Evolutionary conservation across 2,797 vertebrate genomes (phyloP), one percentile per base, ranked within the genome.

Genomic region (Arnoldichthys spilopterus): DNA sequence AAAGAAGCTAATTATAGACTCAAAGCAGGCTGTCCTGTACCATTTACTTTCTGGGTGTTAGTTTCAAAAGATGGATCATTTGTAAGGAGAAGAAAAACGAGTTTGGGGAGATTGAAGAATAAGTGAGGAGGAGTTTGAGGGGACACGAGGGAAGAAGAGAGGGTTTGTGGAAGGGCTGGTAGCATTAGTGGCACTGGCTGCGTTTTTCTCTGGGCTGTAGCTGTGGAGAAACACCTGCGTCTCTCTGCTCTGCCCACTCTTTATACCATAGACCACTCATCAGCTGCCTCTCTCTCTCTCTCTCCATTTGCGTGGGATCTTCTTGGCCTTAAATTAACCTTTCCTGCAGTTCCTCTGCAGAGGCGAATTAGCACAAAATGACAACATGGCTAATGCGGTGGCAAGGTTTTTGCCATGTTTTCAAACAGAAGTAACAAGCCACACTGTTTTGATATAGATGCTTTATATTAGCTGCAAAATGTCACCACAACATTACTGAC

Each of bases 301-400:
- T 26, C 66, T 37, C 37, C 54, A 53, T 18, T 68, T 76, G 76
- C 70, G 77, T 83, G 84, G 74, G 77, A 82, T 79, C 66, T 67
- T 70, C 54, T 70, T 84, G 80, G 71, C 80, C 80, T 82, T 84
- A 80, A 82, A 82, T 84, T 76, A 85, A 82, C 79, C 84, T 85
- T 83, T 77, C 67, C 71, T 15, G 70, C 77, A 76, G 77, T 58
- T 81, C 63, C 45, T 79, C 81, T 79, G 74, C 69, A 54, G 63
- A 81, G 61, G 75, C 66, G 74, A 82, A 85, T 82, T 79, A 83
- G 69, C 64, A 28, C 73, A 28, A 51, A 58, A 54, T 83, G 76
- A 79, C 76, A 76, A 72, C 76, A 58, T 1, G 47, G 79, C 77
- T 81, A 86, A 85, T 78, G 82, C 79, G 76, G 63, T 72, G 74